Evolutionary conservation across 2,797 vertebrate species (phyloP).

Genomic region (Malurus splendens): DNA sequence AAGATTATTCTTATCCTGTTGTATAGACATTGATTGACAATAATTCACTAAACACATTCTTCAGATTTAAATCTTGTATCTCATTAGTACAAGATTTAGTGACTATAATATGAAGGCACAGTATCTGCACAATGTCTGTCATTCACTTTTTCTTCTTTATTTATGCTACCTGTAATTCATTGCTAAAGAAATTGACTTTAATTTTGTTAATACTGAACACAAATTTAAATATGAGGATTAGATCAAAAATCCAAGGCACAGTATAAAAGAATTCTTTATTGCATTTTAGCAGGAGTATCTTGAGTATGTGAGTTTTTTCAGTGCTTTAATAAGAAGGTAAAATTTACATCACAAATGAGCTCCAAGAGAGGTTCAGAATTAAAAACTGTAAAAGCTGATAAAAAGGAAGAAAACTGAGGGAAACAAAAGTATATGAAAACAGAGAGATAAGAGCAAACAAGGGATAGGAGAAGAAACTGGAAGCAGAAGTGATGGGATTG

Average conservation of each 20-base stretch:
- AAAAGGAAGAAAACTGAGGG: neutral
- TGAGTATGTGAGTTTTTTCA: neutral
- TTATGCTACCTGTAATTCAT: conserved; percentile 57
- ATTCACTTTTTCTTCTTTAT: conserved; percentile 53
- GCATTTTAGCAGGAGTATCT: conserved; percentile 43
- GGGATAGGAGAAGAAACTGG: neutral
- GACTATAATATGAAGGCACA: conserved; percentile 45
- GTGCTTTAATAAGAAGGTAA: conserved; percentile 26
- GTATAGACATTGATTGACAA: conserved; percentile 65
- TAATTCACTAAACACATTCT: conserved; percentile 65
- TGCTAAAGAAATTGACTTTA: conserved; percentile 58
- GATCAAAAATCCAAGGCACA: conserved; percentile 42
- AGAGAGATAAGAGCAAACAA: neutral
- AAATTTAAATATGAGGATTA: conserved; percentile 61
- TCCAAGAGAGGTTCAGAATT: neutral
- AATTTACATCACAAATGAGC: neutral
- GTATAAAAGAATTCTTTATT: conserved; percentile 61
- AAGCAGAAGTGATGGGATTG: neutral
- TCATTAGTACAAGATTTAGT: conserved; percentile 69
- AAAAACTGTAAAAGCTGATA: neutral
- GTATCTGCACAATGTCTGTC: conserved; percentile 46
- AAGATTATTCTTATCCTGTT: conserved; percentile 67
- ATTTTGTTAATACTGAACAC: conserved; percentile 60
- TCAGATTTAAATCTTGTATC: conserved; percentile 66
- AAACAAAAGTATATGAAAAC: neutral